Evolutionary conservation across 2,888 invertebrate genomes (phyloP), one percentile per base, ranked within the genome.

Genomic region (Conomelus anceps): DNA sequence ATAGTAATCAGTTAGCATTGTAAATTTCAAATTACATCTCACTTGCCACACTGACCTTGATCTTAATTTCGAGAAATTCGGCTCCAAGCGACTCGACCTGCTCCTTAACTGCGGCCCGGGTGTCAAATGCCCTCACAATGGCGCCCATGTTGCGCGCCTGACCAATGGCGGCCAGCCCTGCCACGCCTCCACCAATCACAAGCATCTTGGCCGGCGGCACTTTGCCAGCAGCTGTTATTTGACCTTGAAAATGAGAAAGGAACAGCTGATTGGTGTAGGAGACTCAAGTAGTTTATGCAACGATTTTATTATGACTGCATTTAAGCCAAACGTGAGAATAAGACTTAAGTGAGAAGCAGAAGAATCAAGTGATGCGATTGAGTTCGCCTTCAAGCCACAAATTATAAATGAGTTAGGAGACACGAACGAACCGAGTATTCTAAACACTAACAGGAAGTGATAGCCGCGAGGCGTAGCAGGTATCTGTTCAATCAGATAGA

Each of bases 121-220:
- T 98, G 93, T 98, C 98, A 93, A 98, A 98, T 89, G 96, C 97
- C 89, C 98, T 94, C 0, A 98, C 98, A 90, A 98, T 96, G 89
- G 98, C 98, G 22, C 98, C 98, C 97, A 98, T 97, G 93, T 96
- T 95, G 94, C 95, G 96, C 92, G 98, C 98, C 92, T 97, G 97
- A 24, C 97, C 98, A 88, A 97, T 96, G 24, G 98, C 97, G 26
- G 97, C 96, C 91, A 98, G 94, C 86, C 98, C 98, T 85, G 98
- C 98, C 86, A 98, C 98, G 88, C 98, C 98, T 88, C 97, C 98
- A 90, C 98, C 98, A 91, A 98, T 96, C 63, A 98, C 96, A 91
- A 98, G 94, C 91, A 98, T 96, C 93, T 98, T 97, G 89, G 97
- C 97, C 9, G 98, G 98, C 0, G 98, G 98, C 23, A 98, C 97